Conservation (phyloP, 2,888 invertebrate genomes). For the Drosophila longiperda region DNA sequence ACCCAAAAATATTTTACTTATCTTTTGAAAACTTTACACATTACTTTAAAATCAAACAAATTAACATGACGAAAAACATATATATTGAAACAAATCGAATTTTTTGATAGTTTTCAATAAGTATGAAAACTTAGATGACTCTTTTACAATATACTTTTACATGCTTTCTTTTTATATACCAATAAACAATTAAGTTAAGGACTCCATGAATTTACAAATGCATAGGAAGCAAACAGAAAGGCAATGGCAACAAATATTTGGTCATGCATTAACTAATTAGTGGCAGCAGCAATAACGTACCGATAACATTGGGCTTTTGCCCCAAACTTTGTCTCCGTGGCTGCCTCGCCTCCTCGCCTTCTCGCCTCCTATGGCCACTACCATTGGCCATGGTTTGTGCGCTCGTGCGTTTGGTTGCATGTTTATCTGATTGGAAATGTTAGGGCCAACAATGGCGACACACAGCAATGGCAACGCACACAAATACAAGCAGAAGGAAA, state of each 20-base stretch:
- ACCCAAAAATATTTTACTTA: rapidly evolving
- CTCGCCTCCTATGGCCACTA: constrained; percentile 4
- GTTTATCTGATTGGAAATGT: constrained; percentile 74
- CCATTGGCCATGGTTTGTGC: constrained; percentile 53
- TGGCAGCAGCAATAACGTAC: constrained; percentile 41
- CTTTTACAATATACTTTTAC: not conserved
- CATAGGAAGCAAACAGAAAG: constrained; percentile 16
- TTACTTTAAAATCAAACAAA: not conserved
- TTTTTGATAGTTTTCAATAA: not conserved
- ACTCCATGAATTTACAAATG: constrained; percentile 1
- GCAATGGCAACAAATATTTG: constrained; percentile 60
- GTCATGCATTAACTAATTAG: constrained; percentile 80
- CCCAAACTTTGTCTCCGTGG: not conserved
- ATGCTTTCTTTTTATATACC: not conserved
- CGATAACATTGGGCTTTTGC: constrained; percentile 39
- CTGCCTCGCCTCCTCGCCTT: constrained; percentile 1
- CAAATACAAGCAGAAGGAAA: constrained; percentile 31
- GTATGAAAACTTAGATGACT: not conserved
- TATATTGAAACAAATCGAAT: not conserved
- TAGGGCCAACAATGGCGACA: constrained; percentile 74
- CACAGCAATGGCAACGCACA: constrained; percentile 45
- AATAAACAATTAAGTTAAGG: not conserved
- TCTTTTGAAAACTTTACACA: not conserved
- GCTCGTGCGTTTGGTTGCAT: constrained; percentile 71
- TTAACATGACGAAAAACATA: not conserved